Conservation (phyloP, 1,140 invertebrate genomes). For the Bombyx mori region DNA sequence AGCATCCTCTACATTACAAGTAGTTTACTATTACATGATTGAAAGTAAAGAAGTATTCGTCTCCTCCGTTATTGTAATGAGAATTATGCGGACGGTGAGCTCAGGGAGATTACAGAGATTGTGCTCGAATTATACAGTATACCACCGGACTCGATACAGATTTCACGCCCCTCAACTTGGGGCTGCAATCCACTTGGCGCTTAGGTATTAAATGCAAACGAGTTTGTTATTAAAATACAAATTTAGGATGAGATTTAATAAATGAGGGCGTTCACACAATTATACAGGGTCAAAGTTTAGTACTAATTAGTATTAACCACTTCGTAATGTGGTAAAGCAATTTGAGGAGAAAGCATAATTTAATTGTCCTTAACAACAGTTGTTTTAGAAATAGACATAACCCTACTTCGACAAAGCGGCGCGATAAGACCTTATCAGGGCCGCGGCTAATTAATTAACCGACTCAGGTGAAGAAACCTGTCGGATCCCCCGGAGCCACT, state of each 20-base stretch:
- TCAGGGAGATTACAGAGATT: conserved; percentile 24
- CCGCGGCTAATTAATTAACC: no score
- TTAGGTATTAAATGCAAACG: background rate
- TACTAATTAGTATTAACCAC: no score
- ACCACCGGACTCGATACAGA: conserved; percentile 21
- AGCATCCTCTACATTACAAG: no score
- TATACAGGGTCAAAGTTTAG: no score
- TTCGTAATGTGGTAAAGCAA: no score
- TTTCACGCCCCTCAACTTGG: conserved; percentile 9
- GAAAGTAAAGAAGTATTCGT: conserved; percentile 34
- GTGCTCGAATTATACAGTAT: conserved; percentile 19
- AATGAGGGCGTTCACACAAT: background rate
- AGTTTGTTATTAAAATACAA: conserved; percentile 1
- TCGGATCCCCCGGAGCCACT: no score
- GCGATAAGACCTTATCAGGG: no score
- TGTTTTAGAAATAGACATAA: no score
- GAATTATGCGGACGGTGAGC: conserved; percentile 7
- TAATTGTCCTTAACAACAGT: no score
- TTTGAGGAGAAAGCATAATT: no score
- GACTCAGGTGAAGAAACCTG: no score
- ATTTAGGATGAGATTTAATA: background rate
- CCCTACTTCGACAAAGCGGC: no score
- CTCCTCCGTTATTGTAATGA: conserved; percentile 33
- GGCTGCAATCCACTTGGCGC: background rate
- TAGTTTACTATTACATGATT: conserved; percentile 26